Base-by-base conservation (phyloP, 2,888 invertebrate species). In the Scaptomyza caliginosa region DNA sequence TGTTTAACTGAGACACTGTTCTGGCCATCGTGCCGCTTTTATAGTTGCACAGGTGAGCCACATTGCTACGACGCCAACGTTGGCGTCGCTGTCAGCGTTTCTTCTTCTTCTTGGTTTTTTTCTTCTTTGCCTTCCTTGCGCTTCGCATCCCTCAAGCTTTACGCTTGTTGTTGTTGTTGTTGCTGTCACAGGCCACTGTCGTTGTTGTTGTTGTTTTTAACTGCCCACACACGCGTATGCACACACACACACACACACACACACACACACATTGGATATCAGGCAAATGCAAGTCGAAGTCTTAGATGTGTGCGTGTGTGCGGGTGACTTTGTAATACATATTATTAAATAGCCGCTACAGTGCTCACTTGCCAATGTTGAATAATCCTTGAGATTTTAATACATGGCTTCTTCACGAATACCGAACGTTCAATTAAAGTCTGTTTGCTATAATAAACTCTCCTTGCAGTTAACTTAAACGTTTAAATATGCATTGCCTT, bases 1-100 rank as follows among this genome's bases (percentile, higher is more conserved):
- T 66, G 55, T 68, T 84, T 77, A 74, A 87, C 88, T 88, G 88
- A 89, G 84, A 77, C 86, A 81, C 69, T 74, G 77, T 73, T 73
- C 72, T 40, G 55, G 48, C 63, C 46, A 56, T 36, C 66, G 59
- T 28, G 64, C 68, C 49, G 71, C 88, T 88, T 88, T 88, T 88
- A 88, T 88, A 88, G 82, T 65, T 64, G 57, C 79, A 34, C 32
- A 77, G 60, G 55, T 54, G 23, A 38, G 38, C 48, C 46, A 57
- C 43, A 45, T 45, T 28, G 43, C 13, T 38, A 52, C 8, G 19
- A 10, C 5, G 40, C 40, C 3, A n/a, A 5, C 46, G 30, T n/a
- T 19, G 28, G 2, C 45, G 42, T 42, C 16, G 16, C 16, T 6
- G 24, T 42, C 13, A 24, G 42, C 42, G 45, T 32, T 32, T 21